Conservation (phyloP, 2,113 vertebrate species). For the Spizaetus ornatus region DNA sequence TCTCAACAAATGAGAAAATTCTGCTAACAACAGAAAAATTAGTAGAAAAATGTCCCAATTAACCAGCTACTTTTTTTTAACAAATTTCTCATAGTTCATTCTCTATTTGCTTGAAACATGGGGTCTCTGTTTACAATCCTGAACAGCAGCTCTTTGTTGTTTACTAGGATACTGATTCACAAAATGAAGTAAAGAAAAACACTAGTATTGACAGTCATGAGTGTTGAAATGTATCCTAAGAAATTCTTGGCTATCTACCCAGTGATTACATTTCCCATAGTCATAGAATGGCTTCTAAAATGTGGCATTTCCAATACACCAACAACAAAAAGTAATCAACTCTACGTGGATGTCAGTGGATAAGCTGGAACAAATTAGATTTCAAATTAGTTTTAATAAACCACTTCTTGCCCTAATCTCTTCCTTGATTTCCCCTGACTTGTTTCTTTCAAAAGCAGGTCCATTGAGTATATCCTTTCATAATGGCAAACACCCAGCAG, state of each 20-base stretch:
- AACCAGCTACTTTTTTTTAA: neutral
- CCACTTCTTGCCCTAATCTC: neutral
- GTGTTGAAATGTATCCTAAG: neutral
- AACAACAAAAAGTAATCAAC: neutral
- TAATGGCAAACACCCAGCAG: neutral
- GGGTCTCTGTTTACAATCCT: neutral
- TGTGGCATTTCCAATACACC: neutral
- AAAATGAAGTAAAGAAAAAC: neutral
- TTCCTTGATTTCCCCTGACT: neutral
- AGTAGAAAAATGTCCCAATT: neutral
- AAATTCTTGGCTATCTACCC: neutral
- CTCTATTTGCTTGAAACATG: neutral
- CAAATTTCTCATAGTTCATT: neutral
- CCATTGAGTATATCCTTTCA: neutral
- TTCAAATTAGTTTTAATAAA: neutral
- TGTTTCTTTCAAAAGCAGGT: neutral
- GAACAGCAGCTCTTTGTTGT: neutral
- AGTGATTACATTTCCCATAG: neutral
- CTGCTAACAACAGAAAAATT: neutral
- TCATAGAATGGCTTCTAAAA: neutral
- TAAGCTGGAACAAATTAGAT: neutral
- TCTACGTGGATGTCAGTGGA: neutral
- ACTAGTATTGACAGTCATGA: neutral
- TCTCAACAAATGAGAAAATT: neutral
- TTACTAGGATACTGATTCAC: neutral